Conservation (phyloP, 2,113 vertebrate species). For the Leucopsar rothschildi region DNA sequence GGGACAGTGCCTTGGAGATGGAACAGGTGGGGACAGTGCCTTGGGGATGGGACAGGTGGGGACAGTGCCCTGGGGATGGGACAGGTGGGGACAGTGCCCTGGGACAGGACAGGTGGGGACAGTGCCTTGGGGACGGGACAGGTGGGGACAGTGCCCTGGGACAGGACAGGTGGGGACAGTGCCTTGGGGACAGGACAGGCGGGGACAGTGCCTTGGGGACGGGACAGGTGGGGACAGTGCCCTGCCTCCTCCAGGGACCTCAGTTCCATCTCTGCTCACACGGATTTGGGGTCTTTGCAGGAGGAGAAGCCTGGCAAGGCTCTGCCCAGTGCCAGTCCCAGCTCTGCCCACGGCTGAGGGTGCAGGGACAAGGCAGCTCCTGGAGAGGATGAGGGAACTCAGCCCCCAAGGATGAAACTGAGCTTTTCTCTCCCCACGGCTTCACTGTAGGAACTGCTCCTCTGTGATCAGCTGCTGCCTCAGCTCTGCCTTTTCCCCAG, state of each 20-base stretch:
- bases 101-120: not conserved
- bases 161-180: not conserved
- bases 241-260: not conserved
- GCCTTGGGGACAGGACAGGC: no score
- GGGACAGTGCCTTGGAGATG: not conserved
- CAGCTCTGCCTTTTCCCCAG: not conserved
- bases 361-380: not conserved
- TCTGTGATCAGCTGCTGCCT: not conserved
- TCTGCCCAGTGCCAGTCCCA: not conserved
- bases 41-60: no score
- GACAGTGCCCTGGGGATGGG: no score
- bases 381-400: not conserved
- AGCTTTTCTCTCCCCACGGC: not conserved
- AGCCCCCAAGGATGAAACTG: not conserved
- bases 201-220: no score
- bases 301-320: not conserved
- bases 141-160: not conserved
- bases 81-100: no score
- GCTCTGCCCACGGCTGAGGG: not conserved
- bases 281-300: rapidly evolving
- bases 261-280: not conserved
- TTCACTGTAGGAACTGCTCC: not conserved
- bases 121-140: no score
- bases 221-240: not conserved
- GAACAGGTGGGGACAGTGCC: no score